Conservation (phyloP, 2,888 invertebrate genomes). For the Pediacus dermestoides region DNA sequence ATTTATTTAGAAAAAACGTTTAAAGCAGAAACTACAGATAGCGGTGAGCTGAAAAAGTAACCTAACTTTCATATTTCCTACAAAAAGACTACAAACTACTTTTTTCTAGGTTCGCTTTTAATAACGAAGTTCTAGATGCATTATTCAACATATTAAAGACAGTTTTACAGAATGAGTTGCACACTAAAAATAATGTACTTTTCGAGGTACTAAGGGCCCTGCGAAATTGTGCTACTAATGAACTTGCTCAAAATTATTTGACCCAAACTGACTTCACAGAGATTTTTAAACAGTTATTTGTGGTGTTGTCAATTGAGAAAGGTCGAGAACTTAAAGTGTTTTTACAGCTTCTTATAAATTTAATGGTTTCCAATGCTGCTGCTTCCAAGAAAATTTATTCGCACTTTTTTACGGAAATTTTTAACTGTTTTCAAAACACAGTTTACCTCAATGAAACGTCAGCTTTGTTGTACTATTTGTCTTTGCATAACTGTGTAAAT, state of each 20-base stretch:
- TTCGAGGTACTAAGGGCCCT: constrained; percentile 53
- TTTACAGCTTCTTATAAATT: constrained; percentile 57
- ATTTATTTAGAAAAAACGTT: constrained; percentile 54
- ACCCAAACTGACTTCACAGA: constrained; percentile 52
- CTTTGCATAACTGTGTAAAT: constrained; percentile 60
- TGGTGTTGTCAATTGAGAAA: too few species aligned
- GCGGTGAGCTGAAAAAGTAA: constrained; percentile 50
- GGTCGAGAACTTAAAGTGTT: constrained; percentile 53
- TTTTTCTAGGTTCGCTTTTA: too few species aligned
- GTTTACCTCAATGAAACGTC: constrained; percentile 25
- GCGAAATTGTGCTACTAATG: constrained; percentile 55
- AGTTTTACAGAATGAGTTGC: too few species aligned
- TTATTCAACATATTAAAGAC: too few species aligned
- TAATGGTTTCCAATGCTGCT: constrained; percentile 56
- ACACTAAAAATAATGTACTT: constrained; percentile 12
- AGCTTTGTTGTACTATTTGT: constrained; percentile 56
- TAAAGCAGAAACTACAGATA: constrained; percentile 52
- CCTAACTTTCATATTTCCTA: not conserved
- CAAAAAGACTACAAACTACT: too few species aligned
- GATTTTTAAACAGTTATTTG: constrained; percentile 49
- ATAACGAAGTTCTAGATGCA: too few species aligned
- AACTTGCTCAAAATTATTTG: constrained; percentile 55
- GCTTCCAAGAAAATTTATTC: constrained; percentile 57
- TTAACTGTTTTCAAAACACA: constrained; percentile 36
- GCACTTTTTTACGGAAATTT: constrained; percentile 52